These are phyloP conservation scores for Corythaeola cristata DNA, from an alignment of 2,113 vertebrate species.

Conservation along the genomic window DNA sequence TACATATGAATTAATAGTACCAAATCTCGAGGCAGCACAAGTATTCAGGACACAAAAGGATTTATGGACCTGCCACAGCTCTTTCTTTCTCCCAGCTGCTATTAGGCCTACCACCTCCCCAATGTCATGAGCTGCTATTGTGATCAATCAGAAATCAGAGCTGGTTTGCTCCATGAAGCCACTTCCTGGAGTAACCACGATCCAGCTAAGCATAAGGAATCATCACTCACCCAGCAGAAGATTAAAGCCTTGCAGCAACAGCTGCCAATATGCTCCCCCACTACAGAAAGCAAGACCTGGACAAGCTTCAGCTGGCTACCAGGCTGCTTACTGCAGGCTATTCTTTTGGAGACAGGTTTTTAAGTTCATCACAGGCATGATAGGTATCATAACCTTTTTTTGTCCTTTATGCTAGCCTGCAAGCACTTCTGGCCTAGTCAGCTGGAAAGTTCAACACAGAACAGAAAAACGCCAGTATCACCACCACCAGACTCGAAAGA, in stretches of 20 bases:
- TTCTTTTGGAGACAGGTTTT: background rate
- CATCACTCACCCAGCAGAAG: background rate
- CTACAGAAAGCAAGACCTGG: background rate
- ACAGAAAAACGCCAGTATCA: background rate
- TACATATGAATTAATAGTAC: background rate
- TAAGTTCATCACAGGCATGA: background rate
- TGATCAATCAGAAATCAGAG: background rate
- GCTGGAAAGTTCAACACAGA: background rate
- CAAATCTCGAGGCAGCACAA: background rate
- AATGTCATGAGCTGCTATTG: background rate
- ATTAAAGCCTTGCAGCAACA: background rate
- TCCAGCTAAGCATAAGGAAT: background rate
- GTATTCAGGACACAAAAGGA: background rate
- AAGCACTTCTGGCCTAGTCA: background rate
- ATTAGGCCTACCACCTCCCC: background rate
- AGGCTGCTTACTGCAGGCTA: background rate
- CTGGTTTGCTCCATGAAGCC: background rate
- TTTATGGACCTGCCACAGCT: background rate
- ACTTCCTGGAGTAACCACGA: background rate
- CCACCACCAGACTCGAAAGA: background rate
- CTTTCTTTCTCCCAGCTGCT: background rate
- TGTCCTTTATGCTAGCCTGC: background rate
- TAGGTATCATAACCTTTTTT: background rate
- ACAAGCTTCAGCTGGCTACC: background rate
- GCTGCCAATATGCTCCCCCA: rapidly evolving